phyloP scores from a whole-genome alignment of 2,888 invertebrate genomes.

The Lumbricus terrestris region DNA sequence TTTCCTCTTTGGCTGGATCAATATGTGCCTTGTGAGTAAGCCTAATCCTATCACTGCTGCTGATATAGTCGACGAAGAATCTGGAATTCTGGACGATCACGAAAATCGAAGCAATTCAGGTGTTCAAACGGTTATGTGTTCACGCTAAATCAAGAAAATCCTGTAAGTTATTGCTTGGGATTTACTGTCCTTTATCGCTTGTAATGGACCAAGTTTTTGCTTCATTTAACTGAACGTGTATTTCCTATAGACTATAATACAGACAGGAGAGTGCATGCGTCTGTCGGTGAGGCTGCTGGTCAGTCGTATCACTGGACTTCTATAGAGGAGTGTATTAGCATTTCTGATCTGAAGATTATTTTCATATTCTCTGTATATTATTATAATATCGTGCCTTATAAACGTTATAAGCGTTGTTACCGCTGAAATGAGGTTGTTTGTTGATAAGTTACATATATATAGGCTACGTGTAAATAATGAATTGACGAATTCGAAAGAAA shows the following conservation, averaged over 20 bases:
- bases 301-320: neutral
- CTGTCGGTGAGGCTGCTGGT: neutral
- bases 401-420: neutral
- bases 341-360: slow-evolving; percentile 3
- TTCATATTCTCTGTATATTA: neutral
- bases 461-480: neutral
- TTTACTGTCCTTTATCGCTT: neutral
- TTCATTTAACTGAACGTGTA: neutral
- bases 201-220: neutral
- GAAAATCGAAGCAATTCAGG: neutral
- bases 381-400: neutral
- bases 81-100: neutral
- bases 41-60: neutral
- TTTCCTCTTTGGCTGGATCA: neutral
- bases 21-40: too few relatives aligned
- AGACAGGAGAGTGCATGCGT: neutral
- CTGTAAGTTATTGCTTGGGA: neutral
- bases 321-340: neutral
- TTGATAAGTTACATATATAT: neutral
- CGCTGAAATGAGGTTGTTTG: neutral
- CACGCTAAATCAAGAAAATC: neutral
- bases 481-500: neutral
- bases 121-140: neutral
- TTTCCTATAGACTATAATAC: neutral
- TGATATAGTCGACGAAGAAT: neutral